A percentile compares a stretch with the other conserved stretches of the same genome.
Conservation (phyloP, 2,888 invertebrate species). For the Sarcophaga rosellei region DNA sequence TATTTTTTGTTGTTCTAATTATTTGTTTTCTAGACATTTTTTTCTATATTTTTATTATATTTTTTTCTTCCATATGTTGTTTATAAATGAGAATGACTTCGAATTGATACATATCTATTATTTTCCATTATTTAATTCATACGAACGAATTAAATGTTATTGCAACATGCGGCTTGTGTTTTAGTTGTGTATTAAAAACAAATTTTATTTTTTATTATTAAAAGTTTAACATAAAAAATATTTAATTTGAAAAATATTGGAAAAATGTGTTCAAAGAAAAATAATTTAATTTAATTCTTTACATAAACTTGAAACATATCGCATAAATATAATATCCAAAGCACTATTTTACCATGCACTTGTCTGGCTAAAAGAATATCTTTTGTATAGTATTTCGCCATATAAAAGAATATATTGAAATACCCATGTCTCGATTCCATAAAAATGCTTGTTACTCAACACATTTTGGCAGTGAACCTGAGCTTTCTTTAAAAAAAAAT, state of each 20-base stretch:
- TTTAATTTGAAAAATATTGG: not conserved
- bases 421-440: slow-evolving; percentile 17
- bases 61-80: slow-evolving; percentile 10
- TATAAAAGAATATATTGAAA: not conserved
- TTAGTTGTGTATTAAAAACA: not conserved
- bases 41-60: slow-evolving; percentile 21
- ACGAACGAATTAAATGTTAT: slow-evolving; percentile 16
- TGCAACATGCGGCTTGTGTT: slow-evolving; percentile 49
- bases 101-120: slow-evolving; percentile 11
- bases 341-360: not conserved
- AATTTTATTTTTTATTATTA: not conserved
- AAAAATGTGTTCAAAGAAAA: not conserved
- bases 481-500: slow-evolving; percentile 73
- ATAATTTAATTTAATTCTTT: slow-evolving; percentile 8
- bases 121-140: not conserved
- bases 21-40: not conserved
- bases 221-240: slow-evolving; percentile 4
- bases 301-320: not conserved
- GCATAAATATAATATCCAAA: not conserved
- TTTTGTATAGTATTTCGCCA: not conserved
- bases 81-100: slow-evolving; percentile 32
- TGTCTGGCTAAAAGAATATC: slow-evolving; percentile 24
- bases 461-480: slow-evolving; percentile 80
- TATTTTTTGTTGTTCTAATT: too few relatives aligned
- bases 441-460: slow-evolving; percentile 26